Percentiles rank a stretch among this genome's conserved stretches.
These are phyloP conservation scores for Apostichopus japonicus DNA, from an alignment of 35 echinoderm and acorn worm genomes.

Conservation along the genomic window DNA sequence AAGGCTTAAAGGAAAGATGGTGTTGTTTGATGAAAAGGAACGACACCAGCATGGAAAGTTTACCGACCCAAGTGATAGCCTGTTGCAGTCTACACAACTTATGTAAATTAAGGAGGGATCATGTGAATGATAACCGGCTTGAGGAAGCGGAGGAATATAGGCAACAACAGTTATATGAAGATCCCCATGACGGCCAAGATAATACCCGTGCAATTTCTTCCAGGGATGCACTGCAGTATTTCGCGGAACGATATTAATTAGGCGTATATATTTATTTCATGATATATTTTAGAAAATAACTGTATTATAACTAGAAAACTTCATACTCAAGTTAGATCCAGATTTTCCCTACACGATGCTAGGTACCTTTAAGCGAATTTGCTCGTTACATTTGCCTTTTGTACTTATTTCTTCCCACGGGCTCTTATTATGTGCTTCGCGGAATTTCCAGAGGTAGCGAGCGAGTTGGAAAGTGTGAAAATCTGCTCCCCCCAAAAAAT, in stretches of 20 bases:
- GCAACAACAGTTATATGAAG: not conserved
- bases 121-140: conserved; percentile 21
- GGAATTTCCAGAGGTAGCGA: too few species aligned
- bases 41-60: conserved; percentile 33
- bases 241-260: not conserved
- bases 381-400: too few species aligned
- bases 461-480: too few species aligned
- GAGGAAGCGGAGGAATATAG: conserved; percentile 24
- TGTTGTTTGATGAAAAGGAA: conserved; percentile 62
- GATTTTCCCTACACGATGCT: too few species aligned
- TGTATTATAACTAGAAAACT: too few species aligned
- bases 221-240: conserved; percentile 16
- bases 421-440: too few species aligned
- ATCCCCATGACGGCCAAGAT: not conserved
- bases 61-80: conserved; percentile 35
- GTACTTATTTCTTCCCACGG: too few species aligned
- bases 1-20: conserved; percentile 65
- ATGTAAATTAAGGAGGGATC: conserved; percentile 61
- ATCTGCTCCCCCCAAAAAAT: too few species aligned
- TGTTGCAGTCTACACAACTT: conserved; percentile 80
- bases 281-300: too few species aligned
- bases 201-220: not conserved
- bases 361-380: too few species aligned
- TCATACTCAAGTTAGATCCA: too few species aligned
- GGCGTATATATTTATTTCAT: too few species aligned